Conservation (phyloP, 2,888 invertebrate species). For the Ichneumoninae sp. region DNA sequence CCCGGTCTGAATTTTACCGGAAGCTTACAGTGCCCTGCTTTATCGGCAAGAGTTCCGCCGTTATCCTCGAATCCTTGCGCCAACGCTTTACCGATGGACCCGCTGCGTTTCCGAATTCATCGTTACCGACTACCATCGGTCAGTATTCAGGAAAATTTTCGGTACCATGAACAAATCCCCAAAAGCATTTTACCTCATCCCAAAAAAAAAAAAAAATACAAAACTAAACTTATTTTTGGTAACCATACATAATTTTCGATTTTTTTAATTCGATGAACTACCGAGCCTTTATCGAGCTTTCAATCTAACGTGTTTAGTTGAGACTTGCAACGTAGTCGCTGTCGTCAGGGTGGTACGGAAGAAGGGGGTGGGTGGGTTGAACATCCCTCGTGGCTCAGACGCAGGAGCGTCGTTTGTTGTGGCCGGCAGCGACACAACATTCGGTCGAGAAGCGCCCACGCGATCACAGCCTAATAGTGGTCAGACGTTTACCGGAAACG, state of each 20-base stretch:
- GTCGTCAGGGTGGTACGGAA: not conserved
- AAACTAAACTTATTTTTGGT: not conserved
- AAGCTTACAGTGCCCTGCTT: not conserved
- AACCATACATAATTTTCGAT: not conserved
- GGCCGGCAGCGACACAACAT: slow-evolving; percentile 71
- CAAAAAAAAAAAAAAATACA: not conserved
- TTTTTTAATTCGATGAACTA: not conserved
- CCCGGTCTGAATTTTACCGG: not conserved
- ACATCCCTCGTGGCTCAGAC: slow-evolving; percentile 70
- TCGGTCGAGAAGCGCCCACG: slow-evolving; percentile 73
- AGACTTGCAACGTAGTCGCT: slow-evolving; percentile 61
- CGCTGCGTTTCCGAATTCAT: not conserved
- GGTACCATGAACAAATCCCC: not conserved
- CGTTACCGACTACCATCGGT: not conserved
- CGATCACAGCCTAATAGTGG: slow-evolving; percentile 68
- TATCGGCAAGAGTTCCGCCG: not conserved
- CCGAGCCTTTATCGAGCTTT: slow-evolving; percentile 31
- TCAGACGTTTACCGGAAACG: slow-evolving; percentile 59
- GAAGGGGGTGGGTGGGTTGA: not conserved
- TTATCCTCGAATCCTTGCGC: not conserved
- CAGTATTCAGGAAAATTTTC: not conserved
- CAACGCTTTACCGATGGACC: not conserved
- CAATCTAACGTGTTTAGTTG: not conserved
- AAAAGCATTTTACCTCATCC: not conserved
- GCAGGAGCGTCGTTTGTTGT: slow-evolving; percentile 72